These are phyloP conservation scores for Xanthia togata DNA, from an alignment of 2,888 invertebrate species.

Conservation along the genomic window DNA sequence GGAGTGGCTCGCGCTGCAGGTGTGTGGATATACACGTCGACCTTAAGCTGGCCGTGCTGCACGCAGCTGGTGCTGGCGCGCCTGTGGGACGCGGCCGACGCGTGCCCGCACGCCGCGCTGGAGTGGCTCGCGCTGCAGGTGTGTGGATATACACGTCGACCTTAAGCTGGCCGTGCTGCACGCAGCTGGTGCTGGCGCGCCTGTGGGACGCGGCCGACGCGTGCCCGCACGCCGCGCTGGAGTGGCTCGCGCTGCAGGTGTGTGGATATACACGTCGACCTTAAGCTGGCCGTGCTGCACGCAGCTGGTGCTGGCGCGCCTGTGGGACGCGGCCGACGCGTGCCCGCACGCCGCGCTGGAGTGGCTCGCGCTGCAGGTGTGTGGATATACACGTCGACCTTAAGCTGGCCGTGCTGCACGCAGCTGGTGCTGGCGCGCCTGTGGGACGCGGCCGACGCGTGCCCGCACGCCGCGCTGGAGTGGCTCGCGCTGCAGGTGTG, in stretches of 20 bases:
- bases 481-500: slow-evolving; percentile 95
- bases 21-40: slow-evolving; percentile 71
- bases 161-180: slow-evolving; percentile 96
- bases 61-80: slow-evolving; percentile 96
- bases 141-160: not conserved
- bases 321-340: slow-evolving; percentile 97
- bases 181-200: slow-evolving; percentile 95
- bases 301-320: slow-evolving; percentile 95
- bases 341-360: slow-evolving; percentile 98
- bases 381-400: not conserved
- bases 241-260: slow-evolving; percentile 96
- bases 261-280: not conserved
- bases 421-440: slow-evolving; percentile 96
- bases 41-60: slow-evolving; percentile 96
- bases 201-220: slow-evolving; percentile 98
- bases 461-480: slow-evolving; percentile 97
- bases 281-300: slow-evolving; percentile 97
- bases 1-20: slow-evolving; percentile 97
- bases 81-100: slow-evolving; percentile 97
- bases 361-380: slow-evolving; percentile 95
- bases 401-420: slow-evolving; percentile 97
- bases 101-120: slow-evolving; percentile 97
- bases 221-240: slow-evolving; percentile 97
- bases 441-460: slow-evolving; percentile 97
- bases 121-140: slow-evolving; percentile 97